These are phyloP conservation scores for Oceanites oceanicus DNA, from an alignment of 2,113 vertebrate species.

Conservation along the genomic window DNA sequence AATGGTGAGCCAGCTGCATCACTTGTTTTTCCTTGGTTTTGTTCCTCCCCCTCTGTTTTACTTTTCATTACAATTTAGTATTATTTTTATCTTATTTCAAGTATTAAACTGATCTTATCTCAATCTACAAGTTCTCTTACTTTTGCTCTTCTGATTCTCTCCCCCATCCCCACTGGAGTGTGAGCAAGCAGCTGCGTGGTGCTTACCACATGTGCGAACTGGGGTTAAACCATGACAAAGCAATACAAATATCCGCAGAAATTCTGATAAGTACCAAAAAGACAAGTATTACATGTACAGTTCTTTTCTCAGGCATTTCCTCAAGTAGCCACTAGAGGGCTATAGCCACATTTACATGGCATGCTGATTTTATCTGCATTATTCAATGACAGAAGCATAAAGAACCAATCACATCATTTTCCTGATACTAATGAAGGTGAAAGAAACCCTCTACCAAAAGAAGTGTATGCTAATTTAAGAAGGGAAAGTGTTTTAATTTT, in stretches of 20 bases:
- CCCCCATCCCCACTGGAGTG: too few species aligned
- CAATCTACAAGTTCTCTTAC: too few species aligned
- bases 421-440: not conserved
- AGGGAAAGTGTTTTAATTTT: not conserved
- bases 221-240: not conserved
- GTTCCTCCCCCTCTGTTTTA: too few species aligned
- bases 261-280: not conserved
- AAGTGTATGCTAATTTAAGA: not conserved
- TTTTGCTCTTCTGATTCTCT: too few species aligned
- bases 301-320: not conserved
- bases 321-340: not conserved
- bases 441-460: not conserved
- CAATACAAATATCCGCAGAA: fast-evolving
- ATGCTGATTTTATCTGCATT: fast-evolving
- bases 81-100: too few species aligned
- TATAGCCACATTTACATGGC: fast-evolving
- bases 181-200: too few species aligned
- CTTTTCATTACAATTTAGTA: too few species aligned
- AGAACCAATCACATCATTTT: not conserved
- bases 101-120: too few species aligned
- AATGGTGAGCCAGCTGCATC: too few species aligned
- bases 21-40: too few species aligned
- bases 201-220: too few species aligned
- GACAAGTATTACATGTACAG: fast-evolving
- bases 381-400: not conserved